These are phyloP conservation scores for Gorsachius magnificus DNA, from an alignment of 2,797 vertebrate species.

Conservation along the genomic window DNA sequence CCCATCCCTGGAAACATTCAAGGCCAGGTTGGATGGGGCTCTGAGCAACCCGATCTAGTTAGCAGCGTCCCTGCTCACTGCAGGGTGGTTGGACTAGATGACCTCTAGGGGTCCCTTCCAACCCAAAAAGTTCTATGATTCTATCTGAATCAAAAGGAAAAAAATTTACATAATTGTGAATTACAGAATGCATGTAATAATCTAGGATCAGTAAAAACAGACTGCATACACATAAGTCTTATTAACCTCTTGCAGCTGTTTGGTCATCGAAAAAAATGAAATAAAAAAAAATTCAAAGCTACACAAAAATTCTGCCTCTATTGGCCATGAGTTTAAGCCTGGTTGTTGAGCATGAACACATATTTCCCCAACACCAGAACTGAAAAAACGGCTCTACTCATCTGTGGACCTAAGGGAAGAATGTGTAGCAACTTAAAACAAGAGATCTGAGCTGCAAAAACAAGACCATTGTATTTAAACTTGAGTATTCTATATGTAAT, in stretches of 20 bases:
- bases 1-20: too few species aligned
- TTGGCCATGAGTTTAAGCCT: neutral
- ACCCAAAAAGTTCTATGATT: too few species aligned
- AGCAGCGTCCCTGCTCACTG: too few species aligned
- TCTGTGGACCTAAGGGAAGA: neutral
- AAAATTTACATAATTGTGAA: neutral
- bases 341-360: neutral
- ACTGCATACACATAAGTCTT: neutral
- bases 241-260: neutral
- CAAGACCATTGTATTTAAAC: neutral
- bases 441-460: neutral
- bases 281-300: neutral
- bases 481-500: neutral
- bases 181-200: neutral
- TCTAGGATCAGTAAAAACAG: neutral
- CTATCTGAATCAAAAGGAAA: neutral
- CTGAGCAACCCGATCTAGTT: too few species aligned
- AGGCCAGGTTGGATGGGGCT: too few species aligned
- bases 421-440: neutral
- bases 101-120: too few species aligned
- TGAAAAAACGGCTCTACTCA: neutral
- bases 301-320: neutral
- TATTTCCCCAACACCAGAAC: neutral
- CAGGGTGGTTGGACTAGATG: too few species aligned
- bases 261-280: accelerated